Percentiles rank a stretch among this genome's conserved stretches.
Evolutionary conservation across 2,797 vertebrate species (phyloP).

Genomic region (Danio kyathit): DNA sequence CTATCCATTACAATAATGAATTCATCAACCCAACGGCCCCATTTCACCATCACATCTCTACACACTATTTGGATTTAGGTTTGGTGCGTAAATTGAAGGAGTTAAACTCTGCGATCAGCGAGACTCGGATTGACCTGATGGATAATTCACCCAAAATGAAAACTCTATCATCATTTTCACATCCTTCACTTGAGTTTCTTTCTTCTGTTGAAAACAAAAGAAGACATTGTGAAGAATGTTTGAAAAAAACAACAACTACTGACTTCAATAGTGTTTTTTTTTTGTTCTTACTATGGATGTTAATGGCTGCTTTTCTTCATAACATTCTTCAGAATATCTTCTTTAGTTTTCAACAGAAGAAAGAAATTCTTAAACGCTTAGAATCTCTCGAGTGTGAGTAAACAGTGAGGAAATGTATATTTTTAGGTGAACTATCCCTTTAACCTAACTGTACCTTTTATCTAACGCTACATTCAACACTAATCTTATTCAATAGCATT

Average conservation of each 20-base stretch:
- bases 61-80: background rate
- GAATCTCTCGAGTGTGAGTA: too few species aligned
- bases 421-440: too few species aligned
- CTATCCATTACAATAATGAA: slow-evolving; percentile 59
- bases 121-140: background rate
- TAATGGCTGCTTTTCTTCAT: background rate
- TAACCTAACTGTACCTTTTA: background rate
- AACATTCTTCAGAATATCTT: too few species aligned
- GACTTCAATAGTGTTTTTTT: background rate
- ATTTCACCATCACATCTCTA: slow-evolving; percentile 31
- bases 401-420: too few species aligned
- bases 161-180: background rate
- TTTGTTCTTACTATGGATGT: background rate
- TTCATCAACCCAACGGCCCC: slow-evolving; percentile 58
- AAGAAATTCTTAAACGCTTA: too few species aligned
- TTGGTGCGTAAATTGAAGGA: background rate
- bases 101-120: slow-evolving; percentile 5
- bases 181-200: too few species aligned
- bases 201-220: too few species aligned
- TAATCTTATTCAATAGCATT: background rate
- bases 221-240: too few species aligned
- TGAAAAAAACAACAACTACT: too few species aligned
- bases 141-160: background rate
- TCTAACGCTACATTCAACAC: background rate
- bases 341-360: too few species aligned